Evolutionary conservation across 2,797 vertebrate species (phyloP), one percentile per base, ranked within the genome.

Genomic region (Enteromius paludinosus): DNA sequence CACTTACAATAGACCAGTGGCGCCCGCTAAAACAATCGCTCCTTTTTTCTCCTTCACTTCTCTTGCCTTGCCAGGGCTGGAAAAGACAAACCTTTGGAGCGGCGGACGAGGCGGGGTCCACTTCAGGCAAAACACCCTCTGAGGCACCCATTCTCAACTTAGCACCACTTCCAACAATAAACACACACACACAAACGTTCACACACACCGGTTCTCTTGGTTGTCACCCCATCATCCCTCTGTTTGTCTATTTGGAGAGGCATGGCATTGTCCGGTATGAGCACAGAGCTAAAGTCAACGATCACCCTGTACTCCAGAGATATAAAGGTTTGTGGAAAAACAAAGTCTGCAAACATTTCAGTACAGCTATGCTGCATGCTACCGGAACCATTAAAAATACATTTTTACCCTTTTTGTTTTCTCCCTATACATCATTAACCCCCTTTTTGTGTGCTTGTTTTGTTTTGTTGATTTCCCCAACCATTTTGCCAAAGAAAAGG

Each of bases 1-100:
- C 90, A 78, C 89, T 93, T 90, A 95, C 94, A 95, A 96, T 95
- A 90, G 92, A 91, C 92, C 93, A 94, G 93, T 93, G 93, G 94
- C 90, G 92, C 93, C 93, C 91, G 79, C 90, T 92, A 91, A 92
- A 93, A 94, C 94, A 95, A 94, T 94, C 90, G 59, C 89, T 93
- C 93, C 90, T 87, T 91, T 94, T 93, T 93, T 89, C 91, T 86
- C 83, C 75, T 59, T 80, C 87, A 70, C 88, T 90, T 90, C 92
- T 88, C 91, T 90, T n/a, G 28, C 69, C 12, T 85, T 90, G 89
- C 88, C 88, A 65, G 77, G 90, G 91, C 95, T 94, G 94, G 90
- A 96, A 96, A 95, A 94, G 94, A 94, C 94, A 93, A 94, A 90
- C 92, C 91, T 92, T 80, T 89, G 84, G 90, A 91, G 91, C 90